Evolutionary conservation across 2,888 invertebrate species (phyloP), one percentile per base, ranked within the genome.

Genomic region (Phytoseiulus persimilis): DNA sequence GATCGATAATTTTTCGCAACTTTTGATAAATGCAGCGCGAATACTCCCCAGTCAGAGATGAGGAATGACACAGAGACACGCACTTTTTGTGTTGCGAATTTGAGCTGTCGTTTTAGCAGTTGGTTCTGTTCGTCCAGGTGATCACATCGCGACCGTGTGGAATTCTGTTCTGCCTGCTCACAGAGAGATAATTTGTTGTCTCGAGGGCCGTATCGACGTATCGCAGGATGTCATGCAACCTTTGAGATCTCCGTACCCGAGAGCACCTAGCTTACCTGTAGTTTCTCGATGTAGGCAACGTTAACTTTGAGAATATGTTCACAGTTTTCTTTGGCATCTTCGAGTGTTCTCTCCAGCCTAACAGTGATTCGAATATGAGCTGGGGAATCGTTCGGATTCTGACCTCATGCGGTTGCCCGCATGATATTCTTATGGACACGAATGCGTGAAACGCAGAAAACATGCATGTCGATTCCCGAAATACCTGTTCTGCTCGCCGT

Each of bases 301-400:
- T 87, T 87, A 6, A 87, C 87, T 45, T 87, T 87, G 18, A 87
- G 87, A n/a, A 87, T 87, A 23, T 87, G 87, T 33, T 87, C 87
- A 23, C 87, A 87, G 39, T 87, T 87, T 23, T 87, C 87, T 45
- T 87, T 87, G n/a, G 87, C 87, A 23, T 87, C 87, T 14, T 87
- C 33, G 9, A 87, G 32, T 1, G 32, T 87, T 87, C 87, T 33
- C 45, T 87, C 87, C 87, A 87, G 33, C 39, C 87, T 87, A 45
- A 23, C n/a, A n/a, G n/a, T n/a, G n/a, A n/a, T n/a, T n/a, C n/a
- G n/a, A 28, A 65, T 14, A 14, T 6, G 18, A 23, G 65, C 65
- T 23, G 39, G 39, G n/a, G n/a, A n/a, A n/a, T n/a, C n/a, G n/a
- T n/a, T n/a, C n/a, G n/a, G n/a, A 6, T 39, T 39, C 39, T 39